Evolutionary conservation across 2,113 vertebrate genomes (phyloP).

Genomic region (Amblyornis subalaris): DNA sequence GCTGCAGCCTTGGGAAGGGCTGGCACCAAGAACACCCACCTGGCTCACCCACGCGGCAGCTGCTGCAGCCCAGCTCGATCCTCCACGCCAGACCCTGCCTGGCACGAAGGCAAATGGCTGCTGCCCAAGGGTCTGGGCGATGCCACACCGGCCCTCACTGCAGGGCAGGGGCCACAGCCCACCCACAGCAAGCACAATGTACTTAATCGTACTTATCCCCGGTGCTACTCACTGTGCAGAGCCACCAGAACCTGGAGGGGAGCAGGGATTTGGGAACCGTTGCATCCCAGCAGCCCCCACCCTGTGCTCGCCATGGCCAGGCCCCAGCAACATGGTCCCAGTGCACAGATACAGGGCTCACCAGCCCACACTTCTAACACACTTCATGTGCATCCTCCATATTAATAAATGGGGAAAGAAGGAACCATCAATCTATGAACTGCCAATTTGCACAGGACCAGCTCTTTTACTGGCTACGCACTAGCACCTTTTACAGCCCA

Average conservation of each 20-base stretch:
- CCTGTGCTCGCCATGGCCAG: rapidly evolving
- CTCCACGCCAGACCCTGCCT: neutral
- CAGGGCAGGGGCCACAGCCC: neutral
- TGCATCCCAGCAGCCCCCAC: neutral
- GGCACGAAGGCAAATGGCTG: rapidly evolving
- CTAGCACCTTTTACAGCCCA: conserved; percentile 85
- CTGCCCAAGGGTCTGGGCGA: neutral
- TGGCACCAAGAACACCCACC: rapidly evolving
- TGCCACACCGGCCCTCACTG: neutral
- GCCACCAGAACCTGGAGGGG: neutral
- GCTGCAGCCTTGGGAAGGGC: rapidly evolving
- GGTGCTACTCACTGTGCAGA: neutral
- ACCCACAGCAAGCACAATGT: neutral
- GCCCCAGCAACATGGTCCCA: neutral
- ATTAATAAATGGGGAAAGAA: conserved; percentile 76
- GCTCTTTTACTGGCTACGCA: conserved; percentile 79
- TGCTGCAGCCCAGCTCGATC: rapidly evolving
- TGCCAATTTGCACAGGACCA: conserved; percentile 77
- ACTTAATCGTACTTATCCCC: neutral
- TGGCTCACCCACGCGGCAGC: rapidly evolving
- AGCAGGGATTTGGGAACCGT: neutral
- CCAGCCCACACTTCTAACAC: conserved; percentile 48
- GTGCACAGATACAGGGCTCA: neutral
- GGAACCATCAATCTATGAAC: conserved; percentile 75
- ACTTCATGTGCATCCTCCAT: conserved; percentile 61